Conservation (phyloP, 2,797 vertebrate species). For the Propithecus deckenii region DNA sequence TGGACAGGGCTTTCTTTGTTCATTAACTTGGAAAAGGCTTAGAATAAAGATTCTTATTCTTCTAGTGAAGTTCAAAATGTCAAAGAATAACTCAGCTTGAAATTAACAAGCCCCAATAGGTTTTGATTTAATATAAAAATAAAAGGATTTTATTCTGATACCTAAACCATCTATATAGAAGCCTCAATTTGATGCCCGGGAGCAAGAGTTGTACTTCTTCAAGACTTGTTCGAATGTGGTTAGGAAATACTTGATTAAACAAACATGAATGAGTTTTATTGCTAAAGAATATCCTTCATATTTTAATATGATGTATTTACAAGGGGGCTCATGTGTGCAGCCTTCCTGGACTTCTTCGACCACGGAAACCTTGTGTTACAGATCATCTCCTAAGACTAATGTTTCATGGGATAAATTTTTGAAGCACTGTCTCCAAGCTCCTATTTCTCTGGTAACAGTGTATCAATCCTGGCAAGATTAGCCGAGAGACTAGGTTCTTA, state of each 20-base stretch:
- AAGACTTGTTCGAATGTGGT: not conserved
- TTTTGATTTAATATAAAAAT: not conserved
- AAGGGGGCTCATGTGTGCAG: not conserved
- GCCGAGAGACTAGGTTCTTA: not conserved
- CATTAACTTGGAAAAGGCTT: not conserved
- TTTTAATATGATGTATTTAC: not conserved
- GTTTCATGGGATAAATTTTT: not conserved
- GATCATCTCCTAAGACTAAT: not conserved
- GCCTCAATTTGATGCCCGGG: not conserved
- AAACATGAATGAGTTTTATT: not conserved
- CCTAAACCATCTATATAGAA: not conserved
- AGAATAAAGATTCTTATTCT: not conserved
- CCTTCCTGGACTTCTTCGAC: not conserved
- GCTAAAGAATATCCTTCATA: not conserved
- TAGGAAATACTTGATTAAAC: not conserved
- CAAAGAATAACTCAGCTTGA: slow-evolving; percentile 42
- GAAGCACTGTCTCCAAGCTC: not conserved
- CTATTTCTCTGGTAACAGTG: not conserved
- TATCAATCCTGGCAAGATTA: not conserved
- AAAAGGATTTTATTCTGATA: slow-evolving; percentile 13
- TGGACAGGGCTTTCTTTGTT: not conserved
- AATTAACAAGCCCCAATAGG: not conserved
- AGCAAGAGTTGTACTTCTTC: not conserved
- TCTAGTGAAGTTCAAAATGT: slow-evolving; percentile 35
- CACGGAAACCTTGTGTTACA: not conserved